Base-by-base conservation (phyloP, 2,797 vertebrate genomes). In the Diplodus sargus region DNA sequence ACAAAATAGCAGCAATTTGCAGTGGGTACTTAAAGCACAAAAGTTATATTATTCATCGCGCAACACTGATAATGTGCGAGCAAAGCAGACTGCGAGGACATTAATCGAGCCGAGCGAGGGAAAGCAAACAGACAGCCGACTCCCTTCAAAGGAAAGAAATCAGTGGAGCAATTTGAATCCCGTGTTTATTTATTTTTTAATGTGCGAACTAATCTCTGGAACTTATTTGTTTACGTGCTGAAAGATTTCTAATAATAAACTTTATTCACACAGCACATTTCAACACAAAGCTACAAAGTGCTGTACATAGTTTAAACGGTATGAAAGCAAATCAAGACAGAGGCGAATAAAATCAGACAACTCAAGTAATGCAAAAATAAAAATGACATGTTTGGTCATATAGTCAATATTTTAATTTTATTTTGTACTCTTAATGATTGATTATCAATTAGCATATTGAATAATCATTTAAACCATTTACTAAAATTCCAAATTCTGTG, bases 91-190 rank as follows among this genome's bases (percentile, higher is more conserved):
- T 60, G 34, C 42, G 54, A 34, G 22, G 18, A 45, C 52, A 71
- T 18, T 5, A 52, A 61, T 74, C 16, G 22, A 16, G 22, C 22
- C 64, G 56, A 45, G 22, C 30, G 6, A 76, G 54, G 16, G 53
- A 56, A 60, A 68, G 34, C 8, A 13, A 49, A 61, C 30, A 9
- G 5, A 62, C 43, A 69, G 14, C 25, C 18, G 72, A 17, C 34
- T 56, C 58, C 42, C 8, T 59, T 76, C 18, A 51, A 62, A 62
- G 54, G 25, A 52, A 54, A 74, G 10, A 57, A 65, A 65, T 65
- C 39, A 30, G 49, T 13, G 17, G 60, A 64, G 48, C 17, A 22
- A 9, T 57, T 71, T 39, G 56, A 53, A 66, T 68, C 47, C 51
- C 4, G 7, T 39, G 8, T 65, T 42, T 67, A 10, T 34, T 39